Evolutionary conservation across 2,797 vertebrate species (phyloP), one percentile per base, ranked within the genome.

Genomic region (Pteropus rufus): DNA sequence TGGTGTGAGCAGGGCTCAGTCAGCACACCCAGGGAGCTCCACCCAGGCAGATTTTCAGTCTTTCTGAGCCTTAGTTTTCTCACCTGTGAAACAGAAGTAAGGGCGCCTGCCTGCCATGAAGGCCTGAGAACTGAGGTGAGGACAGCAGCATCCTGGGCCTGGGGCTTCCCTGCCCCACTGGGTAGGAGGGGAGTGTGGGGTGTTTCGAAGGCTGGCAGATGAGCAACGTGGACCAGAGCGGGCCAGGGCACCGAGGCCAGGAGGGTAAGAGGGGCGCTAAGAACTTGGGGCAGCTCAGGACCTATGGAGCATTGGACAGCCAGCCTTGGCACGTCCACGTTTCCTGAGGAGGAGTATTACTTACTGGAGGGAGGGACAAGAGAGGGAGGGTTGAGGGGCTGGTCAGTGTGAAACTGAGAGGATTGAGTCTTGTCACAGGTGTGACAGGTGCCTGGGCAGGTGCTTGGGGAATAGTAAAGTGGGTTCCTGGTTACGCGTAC

Each of bases 41-140:
- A 3, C 29, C 14, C 3, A 0, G 19, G 21, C 39, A 4, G 16
- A 23, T 34, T 10, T 15, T 64, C 60, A 0, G 3, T 19, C 26
- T 49, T 60, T 56, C n/a, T 21, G 29, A 49, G 54, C 15, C 62
- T 77, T 5, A 1, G 24, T 36, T n/a, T 39, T 31, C 39, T n/a
- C 77, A 12, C 8, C 67, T 23, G 58, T 52, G 44, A 52, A 26
- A 10, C 0, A 6, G 60, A 15, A 65, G 29, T 16, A 34, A 58
- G 2, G 12, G 73, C 5, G 2, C 58, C 29, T 4, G 24, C 34
- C 52, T 14, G 23, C 65, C 1, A 4, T 3, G 9, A 39, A 49
- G 72, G 26, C 49, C 80, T 14, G 12, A 11, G n/a, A 3, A 16
- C 10, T 24, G 2, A 1, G 0, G 36, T 10, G 52, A 39, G 31